These are phyloP conservation scores for Colinus virginianus DNA, from an alignment of 2,113 vertebrate species.

Conservation along the genomic window DNA sequence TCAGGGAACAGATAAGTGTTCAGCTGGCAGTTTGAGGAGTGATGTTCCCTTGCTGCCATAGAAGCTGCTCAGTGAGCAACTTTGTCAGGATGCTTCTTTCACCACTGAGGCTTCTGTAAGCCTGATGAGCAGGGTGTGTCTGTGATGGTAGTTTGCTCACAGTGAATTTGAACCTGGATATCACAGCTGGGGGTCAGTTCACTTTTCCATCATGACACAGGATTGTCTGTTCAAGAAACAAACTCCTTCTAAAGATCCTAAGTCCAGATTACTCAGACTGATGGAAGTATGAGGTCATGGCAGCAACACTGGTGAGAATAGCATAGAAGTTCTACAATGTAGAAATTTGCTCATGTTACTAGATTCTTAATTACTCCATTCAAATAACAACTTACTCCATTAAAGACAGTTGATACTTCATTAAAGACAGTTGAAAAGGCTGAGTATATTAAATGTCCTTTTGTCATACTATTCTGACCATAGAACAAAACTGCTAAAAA, in stretches of 20 bases:
- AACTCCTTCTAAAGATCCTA: not conserved
- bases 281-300: not conserved
- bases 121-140: not conserved
- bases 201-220: not conserved
- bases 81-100: not conserved
- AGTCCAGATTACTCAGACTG: not conserved
- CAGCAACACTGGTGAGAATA: not conserved
- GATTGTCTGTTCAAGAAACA: not conserved
- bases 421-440: not conserved
- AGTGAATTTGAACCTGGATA: not conserved
- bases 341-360: not conserved
- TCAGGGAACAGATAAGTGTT: accelerated
- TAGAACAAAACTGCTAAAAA: not conserved
- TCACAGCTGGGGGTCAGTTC: not conserved
- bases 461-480: not conserved
- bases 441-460: not conserved
- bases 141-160: not conserved
- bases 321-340: not conserved
- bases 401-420: not conserved
- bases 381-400: not conserved
- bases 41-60: not conserved
- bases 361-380: not conserved
- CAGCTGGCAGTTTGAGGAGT: not conserved
- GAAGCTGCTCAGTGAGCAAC: not conserved
- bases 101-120: not conserved